phyloP scores from a whole-genome alignment of 1,140 invertebrate genomes.

The Apis florea region DNA sequence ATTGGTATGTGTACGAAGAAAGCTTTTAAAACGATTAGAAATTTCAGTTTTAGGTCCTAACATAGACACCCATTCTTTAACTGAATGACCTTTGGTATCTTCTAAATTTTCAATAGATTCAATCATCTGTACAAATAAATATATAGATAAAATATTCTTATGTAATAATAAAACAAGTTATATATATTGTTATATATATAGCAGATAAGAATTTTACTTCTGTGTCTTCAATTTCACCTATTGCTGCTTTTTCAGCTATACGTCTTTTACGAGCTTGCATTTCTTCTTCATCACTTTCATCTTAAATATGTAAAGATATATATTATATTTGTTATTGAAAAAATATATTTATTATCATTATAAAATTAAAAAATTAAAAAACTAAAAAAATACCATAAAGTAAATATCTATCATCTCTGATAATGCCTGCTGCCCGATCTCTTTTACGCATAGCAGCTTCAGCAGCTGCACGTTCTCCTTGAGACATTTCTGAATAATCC shows the following conservation, averaged over 20 bases:
- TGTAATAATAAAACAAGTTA: slow-evolving; percentile 19
- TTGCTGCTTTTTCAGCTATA: slow-evolving; percentile 91
- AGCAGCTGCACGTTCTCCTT: slow-evolving; percentile 91
- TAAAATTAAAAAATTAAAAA: slow-evolving; percentile 2
- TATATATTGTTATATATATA: slow-evolving; percentile 19
- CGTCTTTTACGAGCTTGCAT: slow-evolving; percentile 87
- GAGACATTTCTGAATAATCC: slow-evolving; percentile 93
- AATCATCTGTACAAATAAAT: slow-evolving; percentile 84
- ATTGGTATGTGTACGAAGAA: slow-evolving; percentile 94
- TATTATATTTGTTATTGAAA: slow-evolving; percentile 17
- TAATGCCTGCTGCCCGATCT: slow-evolving; percentile 91
- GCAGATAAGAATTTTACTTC: slow-evolving; percentile 78
- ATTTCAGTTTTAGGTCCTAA: slow-evolving; percentile 97
- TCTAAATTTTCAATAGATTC: slow-evolving; percentile 99
- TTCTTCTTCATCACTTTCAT: slow-evolving; percentile 83
- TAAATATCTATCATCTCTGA: slow-evolving; percentile 89
- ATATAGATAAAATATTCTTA: neutral
- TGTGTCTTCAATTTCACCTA: slow-evolving; percentile 88
- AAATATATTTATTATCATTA: slow-evolving; percentile 6
- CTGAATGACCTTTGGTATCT: slow-evolving; percentile 94
- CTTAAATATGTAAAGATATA: slow-evolving; percentile 61
- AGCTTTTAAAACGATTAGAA: slow-evolving; percentile 97
- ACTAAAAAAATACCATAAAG: slow-evolving; percentile 83
- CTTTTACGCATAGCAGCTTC: slow-evolving; percentile 92
- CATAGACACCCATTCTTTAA: slow-evolving; percentile 98